phyloP scores from a whole-genome alignment of 2,113 vertebrate species.

The Opisthocomus hoazin region DNA sequence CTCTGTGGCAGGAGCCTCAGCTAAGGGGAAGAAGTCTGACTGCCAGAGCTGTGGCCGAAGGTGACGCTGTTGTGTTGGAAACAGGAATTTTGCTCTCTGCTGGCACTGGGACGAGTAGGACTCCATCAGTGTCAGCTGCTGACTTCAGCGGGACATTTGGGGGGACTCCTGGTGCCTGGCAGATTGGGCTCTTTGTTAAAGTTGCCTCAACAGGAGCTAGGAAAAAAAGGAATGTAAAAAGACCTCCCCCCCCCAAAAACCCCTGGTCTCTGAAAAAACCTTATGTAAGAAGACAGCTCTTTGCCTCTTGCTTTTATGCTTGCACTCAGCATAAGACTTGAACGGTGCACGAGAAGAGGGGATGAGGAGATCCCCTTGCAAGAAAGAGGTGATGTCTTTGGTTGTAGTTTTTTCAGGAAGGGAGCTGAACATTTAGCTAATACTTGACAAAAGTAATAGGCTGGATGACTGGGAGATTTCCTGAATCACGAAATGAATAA shows the following conservation, averaged over 20 bases:
- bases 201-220: not conserved
- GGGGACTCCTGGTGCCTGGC: not conserved
- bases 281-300: not conserved
- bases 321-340: not conserved
- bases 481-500: not conserved
- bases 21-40: not conserved
- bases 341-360: not conserved
- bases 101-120: not conserved
- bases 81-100: not conserved
- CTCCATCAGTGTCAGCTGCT: not conserved
- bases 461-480: not conserved
- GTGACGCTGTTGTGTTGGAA: not conserved
- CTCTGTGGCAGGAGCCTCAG: not conserved
- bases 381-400: not conserved
- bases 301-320: not conserved
- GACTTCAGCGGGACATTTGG: not conserved
- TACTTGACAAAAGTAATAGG: not conserved
- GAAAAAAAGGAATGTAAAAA: not conserved
- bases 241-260: accelerated
- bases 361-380: not conserved
- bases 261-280: not conserved
- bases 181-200: not conserved
- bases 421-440: not conserved
- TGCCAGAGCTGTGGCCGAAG: not conserved
- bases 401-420: not conserved